Base-by-base conservation (phyloP, 2,888 invertebrate genomes). In the Eledona agricola region DNA sequence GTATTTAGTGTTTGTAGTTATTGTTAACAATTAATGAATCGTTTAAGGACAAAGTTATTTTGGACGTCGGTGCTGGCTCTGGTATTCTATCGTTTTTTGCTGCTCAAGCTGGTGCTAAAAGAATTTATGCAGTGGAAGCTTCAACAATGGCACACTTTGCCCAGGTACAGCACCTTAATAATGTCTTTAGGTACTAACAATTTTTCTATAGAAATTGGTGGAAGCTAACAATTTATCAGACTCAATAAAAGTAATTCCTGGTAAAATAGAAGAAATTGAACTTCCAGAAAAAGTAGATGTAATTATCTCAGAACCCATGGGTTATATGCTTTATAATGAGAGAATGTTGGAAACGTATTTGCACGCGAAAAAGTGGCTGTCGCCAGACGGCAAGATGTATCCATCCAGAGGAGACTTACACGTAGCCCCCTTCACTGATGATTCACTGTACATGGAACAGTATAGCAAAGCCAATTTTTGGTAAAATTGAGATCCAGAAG, bases 241-340 rank as follows among this genome's bases (percentile, higher is more conserved):
- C 68, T 88, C 89, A 69, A 93, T 99, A 57, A 82, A 88, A 57
- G 96, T 99, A 2, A 88, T 99, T 65, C 90, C 97, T 4, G 98
- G 67, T 35, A 99, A 99, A 82, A 95, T 99, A 56, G 99, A 99
- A 77, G 99, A 99, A 79, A 93, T 99, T 28, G 91, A 92, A 63
- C 79, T 99, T 57, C 96, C 97, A 1, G 97, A 98, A 76, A 85
- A 83, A 68, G 97, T 99, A 10, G 98, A 99, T 78, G 88, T 96
- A 26, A 97, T 99, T 66, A 93, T 99, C 63, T 97, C 96, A 1
- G 99, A 99, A 78, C 98, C 98, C 0, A 99, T 99, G 98, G 98
- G 98, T n/a, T 99, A 99, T 75, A 98, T 99, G 98, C 79, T 99
- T 47, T 96, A 96, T 77, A 99, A 99, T 79, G 98, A 99, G 77